Conservation (phyloP, 2,797 vertebrate species). For the Hippopotamyrus pictus region DNA sequence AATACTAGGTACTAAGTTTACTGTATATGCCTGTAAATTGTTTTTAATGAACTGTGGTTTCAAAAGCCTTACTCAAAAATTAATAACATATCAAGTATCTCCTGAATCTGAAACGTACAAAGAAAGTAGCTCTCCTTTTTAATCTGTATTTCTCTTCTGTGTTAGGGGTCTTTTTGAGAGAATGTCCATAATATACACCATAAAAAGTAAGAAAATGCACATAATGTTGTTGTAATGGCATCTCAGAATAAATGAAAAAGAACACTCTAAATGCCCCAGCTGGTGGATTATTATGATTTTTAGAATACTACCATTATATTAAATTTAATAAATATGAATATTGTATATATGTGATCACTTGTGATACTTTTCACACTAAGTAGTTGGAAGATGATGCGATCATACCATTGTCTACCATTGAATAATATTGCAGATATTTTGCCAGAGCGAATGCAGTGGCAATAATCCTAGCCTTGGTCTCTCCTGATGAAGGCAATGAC, state of each 20-base stretch:
- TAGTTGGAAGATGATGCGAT: neutral
- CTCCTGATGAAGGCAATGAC: neutral
- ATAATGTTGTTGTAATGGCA: neutral
- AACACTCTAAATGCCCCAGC: neutral
- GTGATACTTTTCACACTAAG: neutral
- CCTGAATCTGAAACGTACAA: neutral
- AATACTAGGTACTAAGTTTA: neutral
- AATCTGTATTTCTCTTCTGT: neutral
- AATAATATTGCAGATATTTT: neutral
- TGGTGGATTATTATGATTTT: neutral
- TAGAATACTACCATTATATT: neutral
- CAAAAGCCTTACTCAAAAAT: neutral
- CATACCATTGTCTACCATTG: neutral
- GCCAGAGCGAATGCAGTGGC: neutral
- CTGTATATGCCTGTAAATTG: neutral
- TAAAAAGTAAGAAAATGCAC: neutral
- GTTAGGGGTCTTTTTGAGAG: neutral
- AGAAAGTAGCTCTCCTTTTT: neutral
- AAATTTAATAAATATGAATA: neutral
- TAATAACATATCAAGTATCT: neutral
- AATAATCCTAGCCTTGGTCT: neutral
- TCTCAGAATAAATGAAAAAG: neutral
- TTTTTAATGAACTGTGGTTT: neutral
- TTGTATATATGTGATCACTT: neutral
- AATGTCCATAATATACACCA: neutral